phyloP scores from a whole-genome alignment of 2,888 invertebrate species.

The Fragum fragum region DNA sequence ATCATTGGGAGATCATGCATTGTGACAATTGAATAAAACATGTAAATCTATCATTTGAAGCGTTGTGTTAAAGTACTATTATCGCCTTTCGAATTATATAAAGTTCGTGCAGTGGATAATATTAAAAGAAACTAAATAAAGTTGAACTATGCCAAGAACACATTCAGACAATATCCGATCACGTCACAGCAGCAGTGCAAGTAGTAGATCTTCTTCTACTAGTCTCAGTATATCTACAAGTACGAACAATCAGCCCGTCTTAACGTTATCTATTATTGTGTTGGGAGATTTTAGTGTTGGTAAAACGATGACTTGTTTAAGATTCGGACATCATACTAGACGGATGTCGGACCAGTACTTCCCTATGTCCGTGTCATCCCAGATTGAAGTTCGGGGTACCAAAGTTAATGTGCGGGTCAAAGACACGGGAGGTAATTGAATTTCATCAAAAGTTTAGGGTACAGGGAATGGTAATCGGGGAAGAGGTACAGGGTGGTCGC shows the following conservation, averaged over 20 bases:
- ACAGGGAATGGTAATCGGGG: too few species aligned
- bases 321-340: constrained; percentile 2
- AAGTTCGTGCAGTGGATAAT: too few species aligned
- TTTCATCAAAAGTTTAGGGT: too few species aligned
- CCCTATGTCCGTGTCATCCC: constrained; percentile 3
- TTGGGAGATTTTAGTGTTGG: constrained; percentile 36
- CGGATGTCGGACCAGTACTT: neutral
- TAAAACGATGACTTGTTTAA: constrained; percentile 28
- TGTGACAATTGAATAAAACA: too few species aligned
- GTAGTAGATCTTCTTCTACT: neutral
- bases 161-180: neutral
- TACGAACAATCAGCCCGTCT: neutral
- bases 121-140: too few species aligned
- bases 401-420: constrained; percentile 7
- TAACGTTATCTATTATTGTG: constrained; percentile 19
- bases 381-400: neutral
- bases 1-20: too few species aligned
- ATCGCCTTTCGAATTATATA: too few species aligned
- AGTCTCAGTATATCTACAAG: neutral
- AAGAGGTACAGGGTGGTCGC: too few species aligned
- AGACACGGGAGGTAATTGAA: constrained; percentile 19
- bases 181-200: neutral
- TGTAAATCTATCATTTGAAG: too few species aligned
- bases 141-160: constrained; percentile 4
- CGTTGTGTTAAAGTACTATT: too few species aligned